Conservation (phyloP, 2,113 vertebrate genomes). For the Trachemys scripta region DNA sequence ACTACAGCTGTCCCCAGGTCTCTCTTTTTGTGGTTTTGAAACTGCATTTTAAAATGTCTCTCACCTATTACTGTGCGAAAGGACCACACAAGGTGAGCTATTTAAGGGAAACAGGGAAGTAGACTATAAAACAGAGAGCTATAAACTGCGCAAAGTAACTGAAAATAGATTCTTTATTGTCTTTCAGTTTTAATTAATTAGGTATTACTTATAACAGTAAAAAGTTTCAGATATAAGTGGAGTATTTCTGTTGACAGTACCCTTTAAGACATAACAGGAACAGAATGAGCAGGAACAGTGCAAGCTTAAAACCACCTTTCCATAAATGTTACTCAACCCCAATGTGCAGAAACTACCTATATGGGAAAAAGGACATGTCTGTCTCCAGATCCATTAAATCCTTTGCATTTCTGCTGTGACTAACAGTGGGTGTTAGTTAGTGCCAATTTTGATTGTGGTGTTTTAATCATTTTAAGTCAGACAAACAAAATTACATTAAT, state of each 20-base stretch:
- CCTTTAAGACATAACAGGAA: not conserved
- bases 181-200: not conserved
- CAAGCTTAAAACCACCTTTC: not conserved
- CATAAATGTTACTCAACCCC: not conserved
- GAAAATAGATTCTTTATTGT: not conserved
- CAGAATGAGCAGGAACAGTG: not conserved
- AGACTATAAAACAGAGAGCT: not conserved
- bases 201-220: not conserved
- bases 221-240: not conserved
- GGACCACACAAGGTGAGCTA: not conserved
- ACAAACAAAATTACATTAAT: fast-evolving
- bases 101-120: not conserved
- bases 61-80: not conserved
- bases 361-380: not conserved
- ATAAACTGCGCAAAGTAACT: not conserved
- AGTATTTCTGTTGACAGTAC: not conserved
- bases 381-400: not conserved
- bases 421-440: not conserved
- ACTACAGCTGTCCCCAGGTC: not conserved
- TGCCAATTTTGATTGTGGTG: not conserved
- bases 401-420: not conserved
- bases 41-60: not conserved
- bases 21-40: not conserved
- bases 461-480: not conserved
- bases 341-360: not conserved